Conservation (phyloP, 92 coral and sea anemone species). For the Siderastrea siderea region DNA sequence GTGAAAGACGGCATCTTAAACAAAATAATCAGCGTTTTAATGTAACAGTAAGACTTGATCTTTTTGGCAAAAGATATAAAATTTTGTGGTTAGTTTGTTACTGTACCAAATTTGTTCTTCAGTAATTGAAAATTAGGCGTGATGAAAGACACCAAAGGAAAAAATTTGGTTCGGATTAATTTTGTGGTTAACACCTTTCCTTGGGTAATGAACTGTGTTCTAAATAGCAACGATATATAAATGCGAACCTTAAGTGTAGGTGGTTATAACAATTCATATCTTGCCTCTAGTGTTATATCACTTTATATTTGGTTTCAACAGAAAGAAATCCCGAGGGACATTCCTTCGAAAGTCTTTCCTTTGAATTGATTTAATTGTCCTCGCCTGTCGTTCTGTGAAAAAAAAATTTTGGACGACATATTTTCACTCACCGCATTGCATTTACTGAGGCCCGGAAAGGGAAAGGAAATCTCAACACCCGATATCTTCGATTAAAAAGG, state of each 20-base stretch:
- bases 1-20: neutral
- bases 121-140: neutral
- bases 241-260: neutral
- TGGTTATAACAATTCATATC: neutral
- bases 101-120: slow-evolving; percentile 1
- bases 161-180: neutral
- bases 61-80: neutral
- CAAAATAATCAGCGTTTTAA: neutral
- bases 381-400: too few species aligned
- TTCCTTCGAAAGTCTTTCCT: too few species aligned
- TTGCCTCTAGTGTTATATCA: too few species aligned
- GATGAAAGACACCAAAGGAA: slow-evolving; percentile 6
- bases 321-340: too few species aligned
- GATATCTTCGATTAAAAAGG: too few species aligned
- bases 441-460: too few species aligned
- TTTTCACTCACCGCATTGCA: too few species aligned
- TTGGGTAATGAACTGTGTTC: neutral
- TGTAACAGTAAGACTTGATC: neutral
- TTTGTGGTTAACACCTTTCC: slow-evolving; percentile 26
- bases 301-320: too few species aligned
- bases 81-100: neutral
- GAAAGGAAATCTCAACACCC: too few species aligned
- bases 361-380: too few species aligned
- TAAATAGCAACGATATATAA: neutral
- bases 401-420: too few species aligned